Evolutionary conservation across 2,888 invertebrate genomes (phyloP).

Genomic region (Platycheirus albimanus): DNA sequence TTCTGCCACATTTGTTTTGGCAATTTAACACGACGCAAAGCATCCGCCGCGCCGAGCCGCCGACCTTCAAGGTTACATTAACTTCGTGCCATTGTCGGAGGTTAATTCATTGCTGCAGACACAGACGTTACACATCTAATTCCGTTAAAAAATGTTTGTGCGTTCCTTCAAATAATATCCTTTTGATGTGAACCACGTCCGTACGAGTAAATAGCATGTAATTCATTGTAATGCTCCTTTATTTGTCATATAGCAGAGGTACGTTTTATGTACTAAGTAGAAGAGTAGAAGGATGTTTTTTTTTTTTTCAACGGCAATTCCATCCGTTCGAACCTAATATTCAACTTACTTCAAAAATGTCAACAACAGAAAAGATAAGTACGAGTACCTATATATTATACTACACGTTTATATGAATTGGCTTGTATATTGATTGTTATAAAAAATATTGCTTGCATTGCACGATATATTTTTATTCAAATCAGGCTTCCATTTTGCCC

Average conservation of each 20-base stretch:
- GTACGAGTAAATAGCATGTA: constrained; percentile 29
- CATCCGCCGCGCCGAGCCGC: no score
- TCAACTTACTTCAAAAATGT: neutral
- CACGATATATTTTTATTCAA: constrained; percentile 62
- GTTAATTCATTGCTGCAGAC: constrained; percentile 42
- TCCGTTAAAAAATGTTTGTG: neutral
- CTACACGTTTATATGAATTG: constrained; percentile 48
- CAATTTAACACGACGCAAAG: constrained; percentile 49
- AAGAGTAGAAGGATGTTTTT: neutral
- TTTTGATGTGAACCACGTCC: neutral
- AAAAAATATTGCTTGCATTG: no score
- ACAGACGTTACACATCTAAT: neutral
- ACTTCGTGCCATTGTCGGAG: constrained; percentile 21
- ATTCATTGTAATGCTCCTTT: constrained; percentile 12
- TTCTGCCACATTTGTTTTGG: constrained; percentile 23
- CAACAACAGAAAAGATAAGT: neutral
- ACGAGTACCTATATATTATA: no score
- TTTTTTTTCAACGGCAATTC: neutral
- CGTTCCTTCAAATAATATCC: neutral
- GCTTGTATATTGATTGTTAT: constrained; percentile 47
- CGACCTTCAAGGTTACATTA: constrained; percentile 45
- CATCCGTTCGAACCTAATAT: neutral
- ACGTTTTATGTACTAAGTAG: constrained; percentile 5
- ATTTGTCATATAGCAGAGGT: neutral
- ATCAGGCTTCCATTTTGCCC: constrained; percentile 46